phyloP scores from a whole-genome alignment of 2,797 vertebrate species.

The Hipposideros larvatus region DNA sequence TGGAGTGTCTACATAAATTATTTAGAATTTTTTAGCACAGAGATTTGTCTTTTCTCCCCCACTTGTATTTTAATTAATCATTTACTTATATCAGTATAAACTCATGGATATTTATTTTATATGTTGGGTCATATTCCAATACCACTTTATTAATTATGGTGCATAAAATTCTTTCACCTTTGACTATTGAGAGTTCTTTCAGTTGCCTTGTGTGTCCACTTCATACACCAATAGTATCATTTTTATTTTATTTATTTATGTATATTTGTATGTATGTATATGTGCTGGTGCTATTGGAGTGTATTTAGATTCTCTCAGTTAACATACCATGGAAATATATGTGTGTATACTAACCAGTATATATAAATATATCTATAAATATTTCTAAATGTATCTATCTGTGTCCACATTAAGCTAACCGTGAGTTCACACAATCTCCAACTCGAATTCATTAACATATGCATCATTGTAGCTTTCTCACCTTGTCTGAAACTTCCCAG shows the following conservation, averaged over 20 bases:
- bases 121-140: neutral
- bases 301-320: neutral
- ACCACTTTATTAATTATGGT: neutral
- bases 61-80: neutral
- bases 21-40: neutral
- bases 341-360: neutral
- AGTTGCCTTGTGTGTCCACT: neutral
- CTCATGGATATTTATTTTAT: neutral
- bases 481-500: neutral
- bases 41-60: neutral
- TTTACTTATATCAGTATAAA: neutral
- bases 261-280: neutral
- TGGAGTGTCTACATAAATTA: neutral
- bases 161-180: neutral
- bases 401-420: neutral
- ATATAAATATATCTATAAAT: neutral
- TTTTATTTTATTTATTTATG: neutral
- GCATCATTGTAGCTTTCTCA: neutral
- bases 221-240: neutral
- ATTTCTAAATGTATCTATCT: neutral
- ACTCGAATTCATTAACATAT: neutral
- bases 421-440: neutral
- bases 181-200: neutral
- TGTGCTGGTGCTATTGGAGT: neutral
- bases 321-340: neutral